These are phyloP conservation scores for Siphlonurus alternatus DNA, from an alignment of 2,888 invertebrate genomes.

Conservation along the genomic window DNA sequence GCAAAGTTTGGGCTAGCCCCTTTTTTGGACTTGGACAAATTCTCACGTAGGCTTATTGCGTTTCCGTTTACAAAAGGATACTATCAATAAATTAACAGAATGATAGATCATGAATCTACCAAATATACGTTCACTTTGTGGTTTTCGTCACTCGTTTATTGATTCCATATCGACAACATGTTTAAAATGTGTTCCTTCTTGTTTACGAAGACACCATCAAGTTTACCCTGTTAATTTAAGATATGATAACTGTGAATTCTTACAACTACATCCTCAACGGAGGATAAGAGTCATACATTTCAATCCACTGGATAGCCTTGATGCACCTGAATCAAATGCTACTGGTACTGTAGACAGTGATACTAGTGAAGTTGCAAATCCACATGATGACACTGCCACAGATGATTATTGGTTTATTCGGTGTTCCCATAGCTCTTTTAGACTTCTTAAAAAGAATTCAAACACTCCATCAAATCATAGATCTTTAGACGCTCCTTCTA, in stretches of 20 bases:
- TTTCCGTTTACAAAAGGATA: no score
- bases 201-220: constrained; percentile 11
- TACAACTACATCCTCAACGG: constrained; percentile 21
- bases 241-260: constrained; percentile 17
- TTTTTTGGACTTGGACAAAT: no score
- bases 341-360: constrained; percentile 9
- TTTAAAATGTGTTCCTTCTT: constrained; percentile 9
- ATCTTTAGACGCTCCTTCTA: neutral
- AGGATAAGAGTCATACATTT: constrained; percentile 24
- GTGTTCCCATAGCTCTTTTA: constrained; percentile 18
- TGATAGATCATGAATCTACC: neutral
- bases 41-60: no score
- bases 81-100: neutral
- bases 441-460: neutral
- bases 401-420: constrained; percentile 33
- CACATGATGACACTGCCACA: constrained; percentile 20
- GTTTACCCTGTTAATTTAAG: constrained; percentile 9
- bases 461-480: no score
- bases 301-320: constrained; percentile 17
- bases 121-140: neutral
- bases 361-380: constrained; percentile 11
- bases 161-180: neutral
- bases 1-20: neutral
- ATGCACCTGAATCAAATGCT: constrained; percentile 13
- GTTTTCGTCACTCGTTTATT: neutral